These are phyloP conservation scores for Gisinianus flammeolus DNA, from an alignment of 2,888 invertebrate species.

Conservation along the genomic window DNA sequence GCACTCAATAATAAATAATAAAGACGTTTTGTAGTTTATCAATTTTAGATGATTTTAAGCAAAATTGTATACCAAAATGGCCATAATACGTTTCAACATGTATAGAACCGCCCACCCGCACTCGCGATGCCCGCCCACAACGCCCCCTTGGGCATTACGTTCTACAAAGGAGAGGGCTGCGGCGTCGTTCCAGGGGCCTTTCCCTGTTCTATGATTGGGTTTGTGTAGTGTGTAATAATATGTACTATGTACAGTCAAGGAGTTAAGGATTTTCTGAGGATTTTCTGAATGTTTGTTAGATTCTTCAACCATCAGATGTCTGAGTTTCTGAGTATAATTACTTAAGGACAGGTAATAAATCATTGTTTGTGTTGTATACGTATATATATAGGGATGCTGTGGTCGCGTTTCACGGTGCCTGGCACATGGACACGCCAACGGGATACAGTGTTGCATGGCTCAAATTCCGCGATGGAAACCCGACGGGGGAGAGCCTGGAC, in stretches of 20 bases:
- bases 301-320: no score
- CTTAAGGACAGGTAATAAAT: no score
- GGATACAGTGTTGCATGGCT: conserved; percentile 49
- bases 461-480: conserved; percentile 38
- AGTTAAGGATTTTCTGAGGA: no score
- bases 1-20: not conserved
- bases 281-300: no score
- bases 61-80: not conserved
- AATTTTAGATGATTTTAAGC: not conserved
- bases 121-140: conserved; percentile 50
- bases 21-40: not conserved
- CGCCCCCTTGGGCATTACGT: conserved; percentile 52
- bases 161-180: conserved; percentile 47
- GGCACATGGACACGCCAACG: conserved; percentile 40
- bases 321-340: no score
- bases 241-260: no score
- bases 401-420: conserved; percentile 52
- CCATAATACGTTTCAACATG: not conserved
- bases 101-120: conserved; percentile 49
- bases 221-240: no score
- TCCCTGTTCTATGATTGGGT: conserved; percentile 47
- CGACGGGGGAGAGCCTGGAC: conserved; percentile 46
- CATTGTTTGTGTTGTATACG: no score
- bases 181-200: conserved; percentile 42
- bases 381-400: conserved; percentile 53